phyloP scores from a whole-genome alignment of 2,888 invertebrate species.

The Saturnia japonica region DNA sequence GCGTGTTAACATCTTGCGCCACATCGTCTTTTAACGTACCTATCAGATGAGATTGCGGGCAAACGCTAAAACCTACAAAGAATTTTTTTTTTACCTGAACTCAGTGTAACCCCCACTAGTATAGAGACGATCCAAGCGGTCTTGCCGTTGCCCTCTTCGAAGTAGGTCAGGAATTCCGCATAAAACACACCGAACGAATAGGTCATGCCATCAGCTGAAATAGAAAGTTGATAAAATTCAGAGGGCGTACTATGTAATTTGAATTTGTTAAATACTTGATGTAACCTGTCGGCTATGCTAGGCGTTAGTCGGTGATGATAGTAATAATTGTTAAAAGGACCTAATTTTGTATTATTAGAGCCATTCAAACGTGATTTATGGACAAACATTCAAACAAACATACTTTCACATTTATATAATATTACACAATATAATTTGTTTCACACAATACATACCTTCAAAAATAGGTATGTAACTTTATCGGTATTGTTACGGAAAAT shows the following conservation, averaged over 20 bases:
- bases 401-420: no score
- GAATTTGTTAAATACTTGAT: background rate
- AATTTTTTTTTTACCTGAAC: constrained; percentile 96
- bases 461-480: no score
- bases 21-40: no score
- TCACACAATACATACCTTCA: no score
- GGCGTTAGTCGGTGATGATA: background rate
- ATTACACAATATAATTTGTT: no score
- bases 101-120: constrained; percentile 96
- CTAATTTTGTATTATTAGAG: no score
- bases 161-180: constrained; percentile 91
- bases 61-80: no score
- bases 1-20: no score
- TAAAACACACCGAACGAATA: constrained; percentile 98
- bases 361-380: background rate
- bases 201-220: constrained; percentile 97
- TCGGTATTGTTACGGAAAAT: no score
- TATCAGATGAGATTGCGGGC: no score
- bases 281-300: background rate
- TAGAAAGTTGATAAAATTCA: constrained; percentile 31
- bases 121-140: constrained; percentile 97
- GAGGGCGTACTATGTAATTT: background rate
- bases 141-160: constrained; percentile 90
- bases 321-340: no score
- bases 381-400: background rate